Evolutionary conservation across 2,113 vertebrate species (phyloP).

Genomic region (Ictidomys tridecemlineatus): DNA sequence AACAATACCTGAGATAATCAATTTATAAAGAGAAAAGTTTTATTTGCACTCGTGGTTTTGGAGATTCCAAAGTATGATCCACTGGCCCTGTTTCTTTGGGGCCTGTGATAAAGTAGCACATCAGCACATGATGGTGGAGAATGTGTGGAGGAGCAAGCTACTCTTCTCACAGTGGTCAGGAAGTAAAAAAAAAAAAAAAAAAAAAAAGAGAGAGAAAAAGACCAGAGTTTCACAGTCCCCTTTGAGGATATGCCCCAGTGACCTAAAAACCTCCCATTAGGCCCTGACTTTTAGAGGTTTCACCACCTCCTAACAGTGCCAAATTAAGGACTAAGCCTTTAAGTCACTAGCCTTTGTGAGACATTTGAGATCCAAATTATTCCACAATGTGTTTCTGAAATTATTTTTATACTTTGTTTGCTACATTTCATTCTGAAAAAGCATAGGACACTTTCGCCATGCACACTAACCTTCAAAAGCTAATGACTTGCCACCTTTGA

Average conservation of each 20-base stretch:
- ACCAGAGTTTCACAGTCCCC: neutral
- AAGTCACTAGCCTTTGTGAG: neutral
- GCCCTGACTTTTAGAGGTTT: neutral
- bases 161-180: neutral
- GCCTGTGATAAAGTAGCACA: neutral
- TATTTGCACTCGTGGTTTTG: neutral
- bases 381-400: neutral
- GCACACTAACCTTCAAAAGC: neutral
- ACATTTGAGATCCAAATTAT: neutral
- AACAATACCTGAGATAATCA: neutral
- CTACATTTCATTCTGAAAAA: neutral
- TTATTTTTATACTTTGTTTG: neutral
- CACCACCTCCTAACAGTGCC: neutral
- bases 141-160: neutral
- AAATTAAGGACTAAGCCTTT: neutral
- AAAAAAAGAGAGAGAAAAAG: neutral
- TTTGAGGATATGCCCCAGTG: neutral
- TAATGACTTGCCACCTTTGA: neutral
- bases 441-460: neutral
- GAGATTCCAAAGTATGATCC: neutral
- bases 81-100: neutral
- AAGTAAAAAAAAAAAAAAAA: neutral
- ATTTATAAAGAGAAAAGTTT: neutral
- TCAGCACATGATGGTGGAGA: neutral
- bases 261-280: neutral